Evolutionary conservation across 2,113 vertebrate species (phyloP), one percentile per base, ranked within the genome.

Genomic region (Gracilinanus agilis): DNA sequence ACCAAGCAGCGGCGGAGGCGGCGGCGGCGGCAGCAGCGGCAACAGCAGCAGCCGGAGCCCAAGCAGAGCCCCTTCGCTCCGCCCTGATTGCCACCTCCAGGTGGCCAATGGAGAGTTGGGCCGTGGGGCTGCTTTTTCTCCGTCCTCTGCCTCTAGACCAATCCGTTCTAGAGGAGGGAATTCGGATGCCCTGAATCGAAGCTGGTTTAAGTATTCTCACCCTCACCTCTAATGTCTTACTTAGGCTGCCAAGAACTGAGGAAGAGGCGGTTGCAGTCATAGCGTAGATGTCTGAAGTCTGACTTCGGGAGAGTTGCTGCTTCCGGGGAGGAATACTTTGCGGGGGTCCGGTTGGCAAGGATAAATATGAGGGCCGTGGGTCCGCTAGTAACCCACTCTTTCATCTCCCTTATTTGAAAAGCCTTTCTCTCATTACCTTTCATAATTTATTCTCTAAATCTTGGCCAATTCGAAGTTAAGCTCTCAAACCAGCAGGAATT

Each of bases 121-220:
- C 90, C 24, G 44, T 90, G 0, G 91, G 56, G 49, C 49, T 34
- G 83, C 90, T 54, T 44, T 55, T 96, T 19, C 88, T 0, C 83
- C 23, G 27, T 44, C 29, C n/a, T 53, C 58, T 21, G 2, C 29
- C 24, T 91, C 55, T 75, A 25, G 11, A 9, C 98, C 97, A 98
- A 96, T 98, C 95, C 55, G 90, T 16, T 88, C 3, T 61, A 88
- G 97, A 90, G 98, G 98, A 93, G 97, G 97, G 97, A 96, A 96
- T 91, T 94, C 75, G 19, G 95, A 88, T 9, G 67, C 90, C 53
- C 8, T 24, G 44, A 0, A 40, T 27, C 0, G 94, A 16, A 61
- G 91, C 94, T 34, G 90, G 90, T 53, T 67, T 21, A 8, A 4
- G 75, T 0, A 55, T 96, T 93, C 94, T 93, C 55, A n/a, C 92